These are phyloP conservation scores for Brachionus rubens DNA, from an alignment of 1,140 invertebrate species.

Conservation along the genomic window DNA sequence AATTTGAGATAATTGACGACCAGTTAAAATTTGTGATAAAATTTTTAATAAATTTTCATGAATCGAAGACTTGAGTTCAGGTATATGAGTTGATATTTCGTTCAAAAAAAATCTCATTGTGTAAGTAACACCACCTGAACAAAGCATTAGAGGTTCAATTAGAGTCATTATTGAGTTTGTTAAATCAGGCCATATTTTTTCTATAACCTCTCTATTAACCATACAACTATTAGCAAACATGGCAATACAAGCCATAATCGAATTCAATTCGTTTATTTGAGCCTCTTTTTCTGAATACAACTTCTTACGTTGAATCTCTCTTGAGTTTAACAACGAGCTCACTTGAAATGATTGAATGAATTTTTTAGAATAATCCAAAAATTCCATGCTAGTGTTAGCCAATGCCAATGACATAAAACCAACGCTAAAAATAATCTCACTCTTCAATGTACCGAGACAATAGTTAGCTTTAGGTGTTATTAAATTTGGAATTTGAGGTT, in stretches of 20 bases:
- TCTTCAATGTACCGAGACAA: constrained; percentile 17
- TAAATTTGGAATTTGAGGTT: neutral
- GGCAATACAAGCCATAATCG: constrained; percentile 36
- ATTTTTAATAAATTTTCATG: constrained; percentile 84
- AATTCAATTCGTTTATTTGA: constrained; percentile 38
- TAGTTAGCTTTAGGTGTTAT: neutral
- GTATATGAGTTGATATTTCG: constrained; percentile 82
- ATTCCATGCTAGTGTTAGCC: neutral
- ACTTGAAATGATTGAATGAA: constrained; percentile 20
- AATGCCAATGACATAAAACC: constrained; percentile 35
- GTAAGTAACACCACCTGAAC: constrained; percentile 13
- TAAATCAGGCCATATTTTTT: constrained; percentile 6
- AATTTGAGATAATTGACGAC: constrained; percentile 66
- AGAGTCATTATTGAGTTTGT: neutral
- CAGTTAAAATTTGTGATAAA: constrained; percentile 81
- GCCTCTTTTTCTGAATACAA: constrained; percentile 17
- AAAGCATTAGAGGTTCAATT: constrained; percentile 26
- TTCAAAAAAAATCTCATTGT: constrained; percentile 63
- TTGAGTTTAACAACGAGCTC: neutral
- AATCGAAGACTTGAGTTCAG: constrained; percentile 80
- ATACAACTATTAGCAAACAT: constrained; percentile 27
- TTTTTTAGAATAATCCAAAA: neutral
- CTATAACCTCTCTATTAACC: neutral
- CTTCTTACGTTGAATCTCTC: neutral
- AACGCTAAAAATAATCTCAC: constrained; percentile 42